Base-by-base conservation (phyloP, 2,888 invertebrate genomes). In the Acronicta leporina region DNA sequence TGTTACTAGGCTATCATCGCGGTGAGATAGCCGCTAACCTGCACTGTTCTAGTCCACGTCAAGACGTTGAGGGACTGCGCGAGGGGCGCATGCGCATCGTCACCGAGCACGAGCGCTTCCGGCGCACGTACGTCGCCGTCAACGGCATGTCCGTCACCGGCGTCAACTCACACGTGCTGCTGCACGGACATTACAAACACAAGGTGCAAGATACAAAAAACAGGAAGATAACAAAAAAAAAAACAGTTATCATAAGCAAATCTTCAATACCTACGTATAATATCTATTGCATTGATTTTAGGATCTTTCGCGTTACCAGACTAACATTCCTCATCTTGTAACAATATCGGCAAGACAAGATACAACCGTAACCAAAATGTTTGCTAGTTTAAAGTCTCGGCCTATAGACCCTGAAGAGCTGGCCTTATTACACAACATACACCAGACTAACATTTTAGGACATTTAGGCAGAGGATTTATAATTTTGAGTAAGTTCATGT, bases 11-110 rank as follows among this genome's bases (percentile, higher is more conserved):
- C 0, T 97, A 97, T 91, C 96, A 97, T 77, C 92, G 91, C 14
- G 96, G 96, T 0, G 72, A 90, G 9, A 92, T 98, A 50, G 97
- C 97, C 0, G 96, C 96, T 0, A 97, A 97, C 87, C 90, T 97
- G 15, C 96, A 97, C 84, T 97, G 93, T 83, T 89, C 94, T 0
- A 88, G 83, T 0, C 96, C 97, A 0, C 90, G 95, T 6, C 85
- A 89, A 27, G 95, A 95, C 44, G 75, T 95, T 0, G 87, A 87
- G 35, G 94, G 94, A 25, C 77, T 96, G 14, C 87, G 87, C 2
- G 94, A 95, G 0, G 95, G 95, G 0, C 88, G 92, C 42, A 86
- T 95, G 33, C 77, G 92, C 77, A 95, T 97, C 6, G 27, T 27
- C 27, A 27, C 27, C 27, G 27, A 27, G 27, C 27, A 27, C 27